A percentile compares a stretch with the other conserved stretches of the same genome.
These are phyloP conservation scores for Ophiodon elongatus DNA, from an alignment of 2,113 vertebrate species.

Conservation along the genomic window DNA sequence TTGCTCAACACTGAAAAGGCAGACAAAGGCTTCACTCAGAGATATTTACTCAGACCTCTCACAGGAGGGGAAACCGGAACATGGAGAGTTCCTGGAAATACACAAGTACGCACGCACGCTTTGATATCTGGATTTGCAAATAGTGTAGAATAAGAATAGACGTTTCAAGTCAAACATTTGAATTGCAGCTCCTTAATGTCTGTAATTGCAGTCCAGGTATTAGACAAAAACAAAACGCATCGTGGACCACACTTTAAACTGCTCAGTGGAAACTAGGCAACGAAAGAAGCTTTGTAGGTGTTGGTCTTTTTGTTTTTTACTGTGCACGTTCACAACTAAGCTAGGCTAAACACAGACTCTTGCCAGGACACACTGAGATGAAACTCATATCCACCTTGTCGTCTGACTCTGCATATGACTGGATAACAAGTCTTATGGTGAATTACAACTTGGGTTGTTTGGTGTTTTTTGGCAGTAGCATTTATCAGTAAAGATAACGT, in stretches of 20 bases:
- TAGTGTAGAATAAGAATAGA: conserved; percentile 1
- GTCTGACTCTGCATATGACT: too few relatives aligned
- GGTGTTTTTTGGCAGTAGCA: too few relatives aligned
- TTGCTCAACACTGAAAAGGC: conserved; percentile 35
- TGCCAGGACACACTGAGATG: too few relatives aligned
- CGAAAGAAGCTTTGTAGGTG: not conserved
- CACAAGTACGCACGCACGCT: not conserved
- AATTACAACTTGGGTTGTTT: too few relatives aligned
- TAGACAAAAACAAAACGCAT: not conserved
- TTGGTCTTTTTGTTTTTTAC: too few relatives aligned
- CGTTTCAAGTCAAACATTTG: conserved; percentile 12
- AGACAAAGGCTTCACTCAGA: conserved; percentile 47
- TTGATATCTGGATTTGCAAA: not conserved
- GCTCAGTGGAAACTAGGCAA: not conserved
- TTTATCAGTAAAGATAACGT: too few relatives aligned
- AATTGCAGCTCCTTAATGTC: conserved; percentile 7
- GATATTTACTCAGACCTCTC: conserved; percentile 36
- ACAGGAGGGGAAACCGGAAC: conserved; percentile 13
- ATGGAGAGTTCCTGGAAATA: conserved; percentile 11
- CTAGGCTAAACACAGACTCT: too few relatives aligned
- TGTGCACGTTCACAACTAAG: too few relatives aligned
- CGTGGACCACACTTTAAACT: not conserved
- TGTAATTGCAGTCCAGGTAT: conserved; percentile 7
- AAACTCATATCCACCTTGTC: too few relatives aligned
- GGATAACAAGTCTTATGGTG: too few relatives aligned